Base-by-base conservation (phyloP, 2,797 vertebrate genomes). In the Malurus leucopterus region DNA sequence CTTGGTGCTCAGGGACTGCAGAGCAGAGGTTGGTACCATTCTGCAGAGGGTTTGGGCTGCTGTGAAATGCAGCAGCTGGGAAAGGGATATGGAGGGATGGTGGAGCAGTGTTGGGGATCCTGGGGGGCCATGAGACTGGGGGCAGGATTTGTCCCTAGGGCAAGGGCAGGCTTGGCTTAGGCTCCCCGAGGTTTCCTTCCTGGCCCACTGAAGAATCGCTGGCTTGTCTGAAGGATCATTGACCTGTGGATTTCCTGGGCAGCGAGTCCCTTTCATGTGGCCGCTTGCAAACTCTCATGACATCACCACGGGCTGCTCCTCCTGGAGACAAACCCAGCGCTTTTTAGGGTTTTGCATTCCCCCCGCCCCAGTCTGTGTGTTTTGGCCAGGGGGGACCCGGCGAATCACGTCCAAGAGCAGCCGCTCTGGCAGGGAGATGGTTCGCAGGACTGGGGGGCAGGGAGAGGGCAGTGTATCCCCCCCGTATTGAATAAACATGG, bases 211-310 rank as follows among this genome's bases (percentile, higher is more conserved):
- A 95, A 95, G 91, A 95, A 94, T 92, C 7, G 0, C 70, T 70
- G 90, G 73, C 83, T 93, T 94, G 93, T 95, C 88, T 92, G 90
- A 53, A 2, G 4, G 76, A 91, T 76, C 63, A 34, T 10, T 51
- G 88, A 92, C 88, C 84, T 50, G 57, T 92, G 89, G 91, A 81
- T 93, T 95, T 94, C 94, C 94, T 95, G 92, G 89, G 85, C 92
- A 92, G 91, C 4, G 3, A 90, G 73, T 68, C 49, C 53, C 76
- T 94, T 94, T 94, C 89, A 95, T 95, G 94, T 92, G 93, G 92
- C 92, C 18, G 5, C 80, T 83, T 3, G 10, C 84, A 93, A 94
- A 79, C 86, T 92, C 88, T 95, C 91, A 93, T 96, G 88, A 95
- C 94, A 95, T 95, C 94, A 89, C 75, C 32, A 3, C 29, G 82